phyloP scores from a whole-genome alignment of 2,888 invertebrate species.

The Ormyrus thymus region DNA sequence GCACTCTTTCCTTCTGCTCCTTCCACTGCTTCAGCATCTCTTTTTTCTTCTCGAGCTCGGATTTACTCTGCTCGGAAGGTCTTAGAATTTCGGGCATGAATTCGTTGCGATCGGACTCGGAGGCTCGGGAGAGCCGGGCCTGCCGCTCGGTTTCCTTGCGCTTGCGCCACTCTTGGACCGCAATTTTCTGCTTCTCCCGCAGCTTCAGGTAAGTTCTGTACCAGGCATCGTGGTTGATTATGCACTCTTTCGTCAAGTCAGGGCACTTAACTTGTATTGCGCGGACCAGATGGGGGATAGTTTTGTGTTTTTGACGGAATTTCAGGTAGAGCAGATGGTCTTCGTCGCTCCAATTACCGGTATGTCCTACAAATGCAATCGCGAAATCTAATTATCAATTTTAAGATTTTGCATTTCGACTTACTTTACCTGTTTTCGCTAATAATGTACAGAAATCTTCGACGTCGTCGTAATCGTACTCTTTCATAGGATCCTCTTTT shows the following conservation, averaged over 20 bases:
- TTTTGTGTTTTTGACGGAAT: conserved; percentile 63
- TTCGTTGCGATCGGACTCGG: neutral
- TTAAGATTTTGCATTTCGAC: too few species aligned
- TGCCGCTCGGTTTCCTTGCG: conserved; percentile 57
- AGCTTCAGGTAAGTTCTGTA: conserved; percentile 74
- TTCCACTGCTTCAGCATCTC: conserved; percentile 68
- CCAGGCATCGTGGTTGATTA: conserved; percentile 76
- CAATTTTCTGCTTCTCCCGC: conserved; percentile 73
- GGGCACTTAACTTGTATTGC: conserved; percentile 68
- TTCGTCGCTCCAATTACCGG: conserved; percentile 68
- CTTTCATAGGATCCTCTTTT: conserved; percentile 14
- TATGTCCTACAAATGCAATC: conserved; percentile 63
- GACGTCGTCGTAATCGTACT: conserved; percentile 59
- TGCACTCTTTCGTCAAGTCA: conserved; percentile 69
- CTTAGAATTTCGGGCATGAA: too few species aligned
- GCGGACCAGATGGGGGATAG: conserved; percentile 63
- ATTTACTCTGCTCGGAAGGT: conserved; percentile 8
- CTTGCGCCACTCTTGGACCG: conserved; percentile 75
- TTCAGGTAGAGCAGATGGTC: conserved; percentile 70
- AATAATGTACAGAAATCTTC: conserved; percentile 66
- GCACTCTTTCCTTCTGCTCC: conserved; percentile 63
- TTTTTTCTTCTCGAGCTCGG: conserved; percentile 59
- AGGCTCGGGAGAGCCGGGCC: too few species aligned
- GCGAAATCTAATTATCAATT: too few species aligned
- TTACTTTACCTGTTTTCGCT: conserved; percentile 66